A percentile compares a stretch with the other conserved stretches of the same genome.
Conservation (phyloP, 2,113 vertebrate species). For the Caranx ignobilis region DNA sequence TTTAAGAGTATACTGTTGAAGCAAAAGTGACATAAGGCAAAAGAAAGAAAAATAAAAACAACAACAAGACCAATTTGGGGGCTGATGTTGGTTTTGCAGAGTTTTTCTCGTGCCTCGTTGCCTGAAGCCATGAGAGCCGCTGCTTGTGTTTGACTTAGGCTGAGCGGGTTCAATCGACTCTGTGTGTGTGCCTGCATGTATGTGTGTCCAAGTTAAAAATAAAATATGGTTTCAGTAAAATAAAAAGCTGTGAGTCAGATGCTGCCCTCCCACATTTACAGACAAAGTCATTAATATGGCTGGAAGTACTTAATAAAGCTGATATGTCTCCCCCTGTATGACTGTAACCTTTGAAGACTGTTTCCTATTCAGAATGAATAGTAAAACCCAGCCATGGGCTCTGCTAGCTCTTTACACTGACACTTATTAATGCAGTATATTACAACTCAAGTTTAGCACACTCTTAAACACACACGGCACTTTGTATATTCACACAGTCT, state of each 20-base stretch:
- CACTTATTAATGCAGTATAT: slow-evolving; percentile 62
- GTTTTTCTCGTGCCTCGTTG: no score
- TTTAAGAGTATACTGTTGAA: not conserved
- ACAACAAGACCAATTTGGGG: not conserved
- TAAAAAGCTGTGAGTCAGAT: slow-evolving; percentile 3
- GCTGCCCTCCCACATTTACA: not conserved
- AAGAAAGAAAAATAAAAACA: no score
- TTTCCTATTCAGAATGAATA: slow-evolving; percentile 56
- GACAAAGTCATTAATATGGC: slow-evolving; percentile 35
- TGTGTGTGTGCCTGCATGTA: not conserved
- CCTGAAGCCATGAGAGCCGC: not conserved
- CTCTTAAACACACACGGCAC: slow-evolving; percentile 49
- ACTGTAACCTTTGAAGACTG: slow-evolving; percentile 65
- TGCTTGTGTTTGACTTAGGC: not conserved
- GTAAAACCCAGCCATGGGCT: slow-evolving; percentile 49
- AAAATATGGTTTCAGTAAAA: not conserved
- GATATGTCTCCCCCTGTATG: slow-evolving; percentile 29
- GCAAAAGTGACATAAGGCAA: not conserved
- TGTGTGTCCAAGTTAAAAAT: not conserved
- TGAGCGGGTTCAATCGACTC: not conserved
- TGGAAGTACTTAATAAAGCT: slow-evolving; percentile 31
- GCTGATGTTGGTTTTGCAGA: not conserved
- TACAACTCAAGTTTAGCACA: slow-evolving; percentile 49
- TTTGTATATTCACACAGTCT: slow-evolving; percentile 46
- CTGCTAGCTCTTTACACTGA: slow-evolving; percentile 54